Conservation (phyloP, 1,140 invertebrate genomes). For the Conus ventricosus region DNA sequence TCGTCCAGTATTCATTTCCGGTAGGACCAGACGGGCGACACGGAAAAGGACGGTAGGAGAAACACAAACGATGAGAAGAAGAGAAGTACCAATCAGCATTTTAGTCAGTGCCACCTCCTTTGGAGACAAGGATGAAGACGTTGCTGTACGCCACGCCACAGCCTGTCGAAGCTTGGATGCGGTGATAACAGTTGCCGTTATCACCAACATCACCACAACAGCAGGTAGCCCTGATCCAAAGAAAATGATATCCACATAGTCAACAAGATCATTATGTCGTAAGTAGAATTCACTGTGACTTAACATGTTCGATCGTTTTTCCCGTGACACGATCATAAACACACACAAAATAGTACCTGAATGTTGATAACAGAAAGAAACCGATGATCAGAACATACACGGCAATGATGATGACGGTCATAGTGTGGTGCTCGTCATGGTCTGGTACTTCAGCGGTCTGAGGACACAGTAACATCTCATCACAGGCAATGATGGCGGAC, state of each 20-base stretch:
- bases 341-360: background rate
- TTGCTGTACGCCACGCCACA: background rate
- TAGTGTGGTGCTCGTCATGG: background rate
- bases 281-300: background rate
- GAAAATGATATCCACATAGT: background rate
- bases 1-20: no score
- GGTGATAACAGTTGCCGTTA: background rate
- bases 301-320: background rate
- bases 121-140: background rate
- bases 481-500: background rate
- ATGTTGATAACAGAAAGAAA: background rate
- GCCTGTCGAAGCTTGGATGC: background rate
- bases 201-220: background rate
- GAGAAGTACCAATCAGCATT: background rate
- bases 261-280: background rate
- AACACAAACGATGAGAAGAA: background rate
- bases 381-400: background rate
- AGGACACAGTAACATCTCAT: background rate
- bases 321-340: background rate
- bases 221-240: background rate
- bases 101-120: background rate
- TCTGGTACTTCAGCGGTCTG: background rate
- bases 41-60: no score
- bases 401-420: background rate
- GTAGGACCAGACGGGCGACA: no score